phyloP scores from a whole-genome alignment of 2,113 vertebrate species.

The Periophthalmus modestus region DNA sequence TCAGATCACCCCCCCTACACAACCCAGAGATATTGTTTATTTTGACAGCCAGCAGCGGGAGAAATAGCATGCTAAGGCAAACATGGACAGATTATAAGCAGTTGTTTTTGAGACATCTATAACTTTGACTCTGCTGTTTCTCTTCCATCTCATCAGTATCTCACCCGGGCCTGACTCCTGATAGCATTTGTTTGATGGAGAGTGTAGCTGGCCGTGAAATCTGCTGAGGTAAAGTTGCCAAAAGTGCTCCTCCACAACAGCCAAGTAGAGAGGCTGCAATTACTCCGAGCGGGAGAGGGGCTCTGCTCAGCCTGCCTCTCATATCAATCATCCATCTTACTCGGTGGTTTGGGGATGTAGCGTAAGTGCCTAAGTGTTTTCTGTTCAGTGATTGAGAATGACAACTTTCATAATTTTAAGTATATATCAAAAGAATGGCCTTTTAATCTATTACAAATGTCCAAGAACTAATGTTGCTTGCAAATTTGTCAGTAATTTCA shows the following conservation, averaged over 20 bases:
- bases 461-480: neutral
- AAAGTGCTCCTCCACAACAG: conserved; percentile 15
- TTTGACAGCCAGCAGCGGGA: no score
- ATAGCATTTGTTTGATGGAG: conserved; percentile 26
- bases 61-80: neutral
- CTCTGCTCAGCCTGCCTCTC: neutral
- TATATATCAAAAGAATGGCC: neutral
- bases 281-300: conserved; percentile 18
- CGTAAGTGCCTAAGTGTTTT: neutral
- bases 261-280: conserved; percentile 14
- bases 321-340: neutral
- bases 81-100: neutral
- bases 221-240: conserved; percentile 21
- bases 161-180: conserved; percentile 1
- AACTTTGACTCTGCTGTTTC: conserved; percentile 2
- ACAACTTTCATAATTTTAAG: neutral
- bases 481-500: no score
- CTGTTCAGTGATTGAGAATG: neutral
- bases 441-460: neutral
- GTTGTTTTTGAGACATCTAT: neutral
- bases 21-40: neutral
- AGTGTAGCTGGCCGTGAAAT: conserved; percentile 39
- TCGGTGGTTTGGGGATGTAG: neutral
- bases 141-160: conserved; percentile 11
- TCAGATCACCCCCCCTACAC: neutral